Percentiles rank a stretch among this genome's conserved stretches.
phyloP scores from a whole-genome alignment of 2,113 vertebrate genomes.

The Chionodraco myersi region DNA sequence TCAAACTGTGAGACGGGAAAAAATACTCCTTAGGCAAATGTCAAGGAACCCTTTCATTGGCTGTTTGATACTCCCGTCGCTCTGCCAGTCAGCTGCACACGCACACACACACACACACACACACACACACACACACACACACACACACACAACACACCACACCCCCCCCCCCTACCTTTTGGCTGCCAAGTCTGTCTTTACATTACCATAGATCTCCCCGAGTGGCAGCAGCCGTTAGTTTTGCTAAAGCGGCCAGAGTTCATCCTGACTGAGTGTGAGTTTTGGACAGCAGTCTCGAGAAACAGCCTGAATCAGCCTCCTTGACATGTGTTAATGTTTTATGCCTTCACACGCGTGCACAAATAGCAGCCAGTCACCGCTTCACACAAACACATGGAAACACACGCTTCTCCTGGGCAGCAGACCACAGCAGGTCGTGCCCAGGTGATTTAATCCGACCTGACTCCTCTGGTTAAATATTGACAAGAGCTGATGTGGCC shows the following conservation, averaged over 20 bases:
- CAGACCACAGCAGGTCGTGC: conserved; percentile 61
- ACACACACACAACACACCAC: too few relatives aligned
- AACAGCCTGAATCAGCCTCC: conserved; percentile 16
- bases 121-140: too few relatives aligned
- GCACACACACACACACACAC: neutral
- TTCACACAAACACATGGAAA: conserved; percentile 32
- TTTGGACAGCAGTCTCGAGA: conserved; percentile 13
- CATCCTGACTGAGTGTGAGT: conserved; percentile 35
- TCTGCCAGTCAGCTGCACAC: conserved; percentile 35
- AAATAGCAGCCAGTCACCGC: conserved; percentile 22
- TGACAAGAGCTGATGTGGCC: conserved; percentile 80
- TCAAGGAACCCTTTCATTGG: conserved; percentile 46
- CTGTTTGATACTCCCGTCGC: conserved; percentile 20
- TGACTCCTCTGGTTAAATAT: conserved; percentile 88
- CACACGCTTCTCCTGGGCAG: conserved; percentile 51
- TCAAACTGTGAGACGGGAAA: conserved; percentile 12
- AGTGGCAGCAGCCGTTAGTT: conserved; percentile 10
- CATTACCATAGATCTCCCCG: conserved; percentile 19
- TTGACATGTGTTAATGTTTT: conserved; percentile 54
- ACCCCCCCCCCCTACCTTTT: neutral
- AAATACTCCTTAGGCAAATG: conserved; percentile 43
- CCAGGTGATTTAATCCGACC: conserved; percentile 83
- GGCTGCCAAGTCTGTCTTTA: conserved; percentile 25
- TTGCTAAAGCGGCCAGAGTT: conserved; percentile 10
- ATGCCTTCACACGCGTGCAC: conserved; percentile 33